Base-by-base conservation (phyloP, 2,113 vertebrate species). In the Serilophus lunatus region DNA sequence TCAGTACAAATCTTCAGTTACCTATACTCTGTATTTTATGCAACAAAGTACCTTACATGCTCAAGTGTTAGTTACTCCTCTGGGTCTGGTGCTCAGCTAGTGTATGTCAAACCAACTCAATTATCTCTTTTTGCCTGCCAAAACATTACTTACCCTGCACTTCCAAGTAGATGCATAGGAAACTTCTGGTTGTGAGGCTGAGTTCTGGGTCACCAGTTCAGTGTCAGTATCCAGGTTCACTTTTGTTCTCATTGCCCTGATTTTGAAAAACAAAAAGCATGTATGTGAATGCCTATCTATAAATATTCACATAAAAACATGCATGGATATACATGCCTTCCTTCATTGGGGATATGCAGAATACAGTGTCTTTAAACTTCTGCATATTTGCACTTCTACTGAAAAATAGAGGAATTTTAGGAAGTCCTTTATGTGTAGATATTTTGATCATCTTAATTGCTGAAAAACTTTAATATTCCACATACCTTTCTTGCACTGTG, bases 401-500 rank as follows among this genome's bases (percentile, higher is more conserved):
- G 45, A 53, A 90, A 93, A 77, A 42, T 15, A 63, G 7, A 54
- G 24, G 17, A 23, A n/a, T 45, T 82, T 86, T n/a, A 19, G 7
- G 3, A 79, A 69, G 26, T 42, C 25, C 23, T 66, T 75, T 57
- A 64, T 8, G 13, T 20, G 17, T 38, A 65, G 31, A 29, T 82
- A 74, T 35, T 74, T 69, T 74, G 6, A 25, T 63, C 28, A 38
- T 19, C 69, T 60, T 53, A 36, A n/a, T 24, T 82, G 29, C 33
- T 78, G 59, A 90, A 88, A 91, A 95, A 13, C 5, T 57, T 26
- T 63, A 70, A 33, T 26, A 54, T 45, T 64, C 57, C 51, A 96
- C 95, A 65, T 97, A 98, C 98, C 98, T 95, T 84, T 97, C 97
- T 92, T 98, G 97, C 44, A 98, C 35, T 2, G 97, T 85, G 47